Conservation (phyloP, 2,888 invertebrate species). For the Spisula subtruncata region DNA sequence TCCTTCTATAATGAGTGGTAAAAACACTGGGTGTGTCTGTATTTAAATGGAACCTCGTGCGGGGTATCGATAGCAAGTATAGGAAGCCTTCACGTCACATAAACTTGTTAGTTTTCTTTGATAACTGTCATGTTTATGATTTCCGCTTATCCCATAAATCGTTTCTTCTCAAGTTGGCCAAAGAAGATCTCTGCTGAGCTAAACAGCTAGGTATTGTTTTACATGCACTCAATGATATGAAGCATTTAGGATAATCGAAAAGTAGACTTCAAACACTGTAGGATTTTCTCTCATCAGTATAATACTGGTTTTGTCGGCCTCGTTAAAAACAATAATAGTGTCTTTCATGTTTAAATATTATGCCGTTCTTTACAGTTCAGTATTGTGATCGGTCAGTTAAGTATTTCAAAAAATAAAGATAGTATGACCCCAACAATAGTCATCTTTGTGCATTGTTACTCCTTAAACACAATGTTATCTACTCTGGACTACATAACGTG, state of each 20-base stretch:
- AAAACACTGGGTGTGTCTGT: slow-evolving; percentile 6
- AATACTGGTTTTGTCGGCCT: too few relatives aligned
- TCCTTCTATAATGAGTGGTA: background rate
- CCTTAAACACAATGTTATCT: too few relatives aligned
- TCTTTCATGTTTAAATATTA: too few relatives aligned
- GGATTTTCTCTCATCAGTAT: too few relatives aligned
- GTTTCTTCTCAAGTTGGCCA: background rate
- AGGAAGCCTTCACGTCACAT: background rate
- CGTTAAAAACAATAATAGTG: too few relatives aligned
- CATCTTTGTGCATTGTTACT: too few relatives aligned
- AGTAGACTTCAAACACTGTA: background rate
- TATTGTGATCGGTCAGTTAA: too few relatives aligned
- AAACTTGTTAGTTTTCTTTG: slow-evolving; percentile 18
- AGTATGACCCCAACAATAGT: too few relatives aligned
- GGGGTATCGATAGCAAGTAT: background rate
- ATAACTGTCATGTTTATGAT: slow-evolving; percentile 2
- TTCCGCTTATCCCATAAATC: background rate
- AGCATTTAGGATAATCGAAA: too few relatives aligned
- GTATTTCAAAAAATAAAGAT: too few relatives aligned
- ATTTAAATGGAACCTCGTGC: background rate
- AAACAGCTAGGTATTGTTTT: background rate
- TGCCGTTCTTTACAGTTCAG: too few relatives aligned
- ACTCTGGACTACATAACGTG: too few relatives aligned
- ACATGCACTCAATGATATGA: background rate
- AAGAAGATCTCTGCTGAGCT: background rate